These are phyloP conservation scores for Odontocolon sp. DNA, from an alignment of 2,888 invertebrate species.

Conservation along the genomic window DNA sequence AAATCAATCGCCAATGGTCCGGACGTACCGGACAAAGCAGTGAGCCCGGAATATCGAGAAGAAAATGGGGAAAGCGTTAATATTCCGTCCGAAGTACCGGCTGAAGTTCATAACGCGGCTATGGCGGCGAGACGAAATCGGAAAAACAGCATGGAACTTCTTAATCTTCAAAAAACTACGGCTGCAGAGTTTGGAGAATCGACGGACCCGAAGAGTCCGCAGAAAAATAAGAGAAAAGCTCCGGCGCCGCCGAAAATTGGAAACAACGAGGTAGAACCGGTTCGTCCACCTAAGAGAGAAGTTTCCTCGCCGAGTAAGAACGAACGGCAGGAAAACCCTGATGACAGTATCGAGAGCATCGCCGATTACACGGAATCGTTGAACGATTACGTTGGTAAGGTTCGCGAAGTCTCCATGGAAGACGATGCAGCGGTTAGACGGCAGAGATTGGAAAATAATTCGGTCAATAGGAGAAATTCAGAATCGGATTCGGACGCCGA, in stretches of 20 bases:
- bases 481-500: slow-evolving; percentile 83
- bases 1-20: slow-evolving; percentile 48
- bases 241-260: slow-evolving; percentile 85
- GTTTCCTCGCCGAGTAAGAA: slow-evolving; percentile 37
- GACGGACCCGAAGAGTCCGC: slow-evolving; percentile 82
- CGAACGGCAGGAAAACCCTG: slow-evolving; percentile 52
- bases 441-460: slow-evolving; percentile 52
- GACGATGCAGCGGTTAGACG: slow-evolving; percentile 54
- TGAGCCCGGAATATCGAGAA: slow-evolving; percentile 83
- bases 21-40: slow-evolving; percentile 67
- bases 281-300: slow-evolving; percentile 14
- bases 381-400: slow-evolving; percentile 68
- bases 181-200: slow-evolving; percentile 67
- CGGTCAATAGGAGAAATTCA: slow-evolving; percentile 73
- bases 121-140: slow-evolving; percentile 87
- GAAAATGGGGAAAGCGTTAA: slow-evolving; percentile 81
- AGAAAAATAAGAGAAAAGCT: slow-evolving; percentile 86
- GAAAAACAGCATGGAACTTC: slow-evolving; percentile 81
- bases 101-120: slow-evolving; percentile 88
- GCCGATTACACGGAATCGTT: slow-evolving; percentile 72
- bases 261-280: slow-evolving; percentile 42
- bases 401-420: slow-evolving; percentile 63
- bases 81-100: slow-evolving; percentile 87
- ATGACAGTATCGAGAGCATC: slow-evolving; percentile 72
- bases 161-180: slow-evolving; percentile 59